phyloP scores from a whole-genome alignment of 2,888 invertebrate genomes.

The Drosophila demipolita region DNA sequence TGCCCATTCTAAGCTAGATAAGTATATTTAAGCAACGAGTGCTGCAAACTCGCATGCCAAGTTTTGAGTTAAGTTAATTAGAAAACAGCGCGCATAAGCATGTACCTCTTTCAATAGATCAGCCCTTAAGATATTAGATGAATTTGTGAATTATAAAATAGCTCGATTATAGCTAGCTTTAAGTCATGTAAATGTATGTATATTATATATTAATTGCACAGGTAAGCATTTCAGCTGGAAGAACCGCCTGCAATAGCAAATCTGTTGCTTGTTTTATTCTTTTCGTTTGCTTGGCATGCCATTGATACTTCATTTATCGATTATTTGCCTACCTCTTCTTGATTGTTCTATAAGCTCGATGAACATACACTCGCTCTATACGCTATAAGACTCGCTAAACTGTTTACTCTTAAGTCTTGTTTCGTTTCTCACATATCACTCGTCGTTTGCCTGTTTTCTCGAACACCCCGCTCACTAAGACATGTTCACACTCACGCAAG shows the following conservation, averaged over 20 bases:
- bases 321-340: constrained; percentile 2
- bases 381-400: constrained; percentile 18
- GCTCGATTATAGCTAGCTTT: constrained; percentile 38
- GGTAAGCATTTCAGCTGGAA: constrained; percentile 54
- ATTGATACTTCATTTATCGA: constrained; percentile 31
- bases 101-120: constrained; percentile 41
- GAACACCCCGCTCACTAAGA: constrained; percentile 9
- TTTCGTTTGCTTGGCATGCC: constrained; percentile 26
- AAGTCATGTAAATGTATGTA: constrained; percentile 35
- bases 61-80: constrained; percentile 35
- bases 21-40: constrained; percentile 6
- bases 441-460: constrained; percentile 33
- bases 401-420: constrained; percentile 27
- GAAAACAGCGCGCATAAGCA: constrained; percentile 74
- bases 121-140: constrained; percentile 12
- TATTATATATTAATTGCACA: constrained; percentile 44
- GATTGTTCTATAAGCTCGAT: constrained; percentile 3
- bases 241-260: constrained; percentile 31
- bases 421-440: constrained; percentile 35
- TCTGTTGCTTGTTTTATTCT: constrained; percentile 1
- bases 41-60: constrained; percentile 24
- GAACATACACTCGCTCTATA: constrained; percentile 17
- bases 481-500: constrained; percentile 12
- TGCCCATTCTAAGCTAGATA: constrained; percentile 15
- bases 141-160: constrained; percentile 20